Evolutionary conservation across 2,888 invertebrate species (phyloP).

Genomic region (Ectropis crepuscularia): DNA sequence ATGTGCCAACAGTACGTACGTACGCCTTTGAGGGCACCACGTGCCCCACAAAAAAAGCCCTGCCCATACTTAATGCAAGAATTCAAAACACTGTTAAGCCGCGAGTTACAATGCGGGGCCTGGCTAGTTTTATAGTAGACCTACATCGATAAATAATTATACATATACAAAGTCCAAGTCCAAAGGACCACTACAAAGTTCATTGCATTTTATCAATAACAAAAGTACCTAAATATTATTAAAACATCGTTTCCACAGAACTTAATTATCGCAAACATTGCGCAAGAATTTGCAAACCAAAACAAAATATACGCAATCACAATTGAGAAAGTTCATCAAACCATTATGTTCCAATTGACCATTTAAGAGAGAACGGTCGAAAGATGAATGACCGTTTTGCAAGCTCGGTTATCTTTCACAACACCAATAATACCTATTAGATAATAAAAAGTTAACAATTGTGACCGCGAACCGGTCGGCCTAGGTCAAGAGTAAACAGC

Average conservation of each 20-base stretch:
- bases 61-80: no score
- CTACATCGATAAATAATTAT: no score
- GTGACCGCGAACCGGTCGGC: constrained; percentile 26
- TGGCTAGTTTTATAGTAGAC: no score
- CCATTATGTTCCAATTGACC: constrained; percentile 12
- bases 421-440: constrained; percentile 13
- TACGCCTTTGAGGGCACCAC: no score
- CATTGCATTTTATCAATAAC: background rate
- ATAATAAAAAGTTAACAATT: constrained; percentile 24
- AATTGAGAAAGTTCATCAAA: constrained; percentile 36
- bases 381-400: constrained; percentile 36
- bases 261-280: constrained; percentile 33
- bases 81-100: no score
- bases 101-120: no score
- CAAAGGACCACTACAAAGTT: background rate
- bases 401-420: constrained; percentile 13
- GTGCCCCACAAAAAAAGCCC: no score
- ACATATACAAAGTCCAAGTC: no score
- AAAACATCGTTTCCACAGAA: background rate
- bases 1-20: no score
- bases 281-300: constrained; percentile 40
- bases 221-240: background rate
- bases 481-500: constrained; percentile 37
- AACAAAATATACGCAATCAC: constrained; percentile 32
- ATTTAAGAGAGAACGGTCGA: constrained; percentile 31